Percentiles rank a stretch among this genome's conserved stretches.
These are phyloP conservation scores for Semaprochilodus insignis DNA, from an alignment of 2,797 vertebrate genomes.

Conservation along the genomic window DNA sequence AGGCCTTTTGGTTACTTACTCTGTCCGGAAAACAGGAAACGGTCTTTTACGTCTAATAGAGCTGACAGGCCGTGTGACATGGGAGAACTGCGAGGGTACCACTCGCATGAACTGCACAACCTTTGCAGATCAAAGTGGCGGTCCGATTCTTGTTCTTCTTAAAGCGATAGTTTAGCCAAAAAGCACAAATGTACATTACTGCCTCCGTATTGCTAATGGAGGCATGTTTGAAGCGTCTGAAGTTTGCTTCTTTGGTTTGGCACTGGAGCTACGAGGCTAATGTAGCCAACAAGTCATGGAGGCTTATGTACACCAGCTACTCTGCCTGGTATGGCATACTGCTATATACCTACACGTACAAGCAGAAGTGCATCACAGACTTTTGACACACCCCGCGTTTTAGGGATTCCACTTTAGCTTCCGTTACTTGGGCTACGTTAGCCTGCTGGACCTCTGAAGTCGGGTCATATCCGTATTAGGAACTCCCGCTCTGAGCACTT, in stretches of 20 bases:
- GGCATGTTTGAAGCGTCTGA: background rate
- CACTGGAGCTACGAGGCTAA: background rate
- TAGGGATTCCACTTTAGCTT: background rate
- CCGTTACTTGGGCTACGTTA: background rate
- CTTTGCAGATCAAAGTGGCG: background rate
- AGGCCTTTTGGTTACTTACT: slow-evolving; percentile 49
- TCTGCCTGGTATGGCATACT: no score
- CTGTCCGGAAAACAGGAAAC: background rate
- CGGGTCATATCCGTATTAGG: no score
- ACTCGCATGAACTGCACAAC: background rate
- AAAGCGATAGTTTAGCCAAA: background rate
- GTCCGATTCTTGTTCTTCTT: background rate
- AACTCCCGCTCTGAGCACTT: no score
- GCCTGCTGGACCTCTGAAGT: background rate
- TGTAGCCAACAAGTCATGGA: background rate
- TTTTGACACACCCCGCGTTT: no score
- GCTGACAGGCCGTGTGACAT: background rate
- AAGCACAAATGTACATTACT: background rate
- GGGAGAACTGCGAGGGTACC: background rate
- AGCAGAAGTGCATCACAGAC: no score
- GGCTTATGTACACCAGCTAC: no score
- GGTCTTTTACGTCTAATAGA: background rate
- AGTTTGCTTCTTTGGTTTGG: background rate
- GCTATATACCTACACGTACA: no score
- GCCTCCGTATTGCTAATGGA: background rate